Conservation (phyloP, 1,140 invertebrate genomes). For the Pseudobourletiella spinata region DNA sequence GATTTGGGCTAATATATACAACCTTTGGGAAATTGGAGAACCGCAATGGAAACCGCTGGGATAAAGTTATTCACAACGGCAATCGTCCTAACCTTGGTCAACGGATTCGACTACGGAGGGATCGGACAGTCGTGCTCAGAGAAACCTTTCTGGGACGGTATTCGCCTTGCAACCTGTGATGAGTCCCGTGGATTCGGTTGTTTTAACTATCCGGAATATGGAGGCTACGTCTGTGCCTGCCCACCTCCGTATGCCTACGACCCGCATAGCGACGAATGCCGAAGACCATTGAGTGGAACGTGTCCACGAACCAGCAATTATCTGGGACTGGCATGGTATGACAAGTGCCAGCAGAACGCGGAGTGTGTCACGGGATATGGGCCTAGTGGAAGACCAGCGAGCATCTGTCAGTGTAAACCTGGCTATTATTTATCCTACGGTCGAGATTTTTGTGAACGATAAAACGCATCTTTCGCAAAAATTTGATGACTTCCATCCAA, state of each 20-base stretch:
- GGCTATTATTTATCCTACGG: not conserved
- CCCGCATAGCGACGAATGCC: not conserved
- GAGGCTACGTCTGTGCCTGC: slow-evolving; percentile 2
- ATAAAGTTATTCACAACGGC: no score
- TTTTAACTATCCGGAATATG: not conserved
- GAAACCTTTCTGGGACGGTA: not conserved
- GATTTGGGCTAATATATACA: no score
- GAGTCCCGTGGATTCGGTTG: not conserved
- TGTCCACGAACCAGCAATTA: not conserved
- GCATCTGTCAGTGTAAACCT: not conserved
- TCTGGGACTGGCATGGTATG: not conserved
- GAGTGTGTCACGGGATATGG: not conserved
- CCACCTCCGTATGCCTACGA: not conserved
- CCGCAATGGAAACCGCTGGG: no score
- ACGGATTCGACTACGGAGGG: not conserved
- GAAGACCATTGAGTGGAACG: not conserved
- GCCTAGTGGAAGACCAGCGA: not conserved
- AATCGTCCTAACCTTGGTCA: no score
- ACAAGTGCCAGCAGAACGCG: slow-evolving; percentile 3
- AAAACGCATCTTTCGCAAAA: no score
- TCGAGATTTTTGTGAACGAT: slow-evolving; percentile 6
- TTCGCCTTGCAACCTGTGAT: not conserved
- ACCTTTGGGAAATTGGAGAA: no score
- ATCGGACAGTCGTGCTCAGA: not conserved
- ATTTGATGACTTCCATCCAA: no score